These are phyloP conservation scores for Tenthredo amoena DNA, from an alignment of 2,888 invertebrate genomes.

Conservation along the genomic window DNA sequence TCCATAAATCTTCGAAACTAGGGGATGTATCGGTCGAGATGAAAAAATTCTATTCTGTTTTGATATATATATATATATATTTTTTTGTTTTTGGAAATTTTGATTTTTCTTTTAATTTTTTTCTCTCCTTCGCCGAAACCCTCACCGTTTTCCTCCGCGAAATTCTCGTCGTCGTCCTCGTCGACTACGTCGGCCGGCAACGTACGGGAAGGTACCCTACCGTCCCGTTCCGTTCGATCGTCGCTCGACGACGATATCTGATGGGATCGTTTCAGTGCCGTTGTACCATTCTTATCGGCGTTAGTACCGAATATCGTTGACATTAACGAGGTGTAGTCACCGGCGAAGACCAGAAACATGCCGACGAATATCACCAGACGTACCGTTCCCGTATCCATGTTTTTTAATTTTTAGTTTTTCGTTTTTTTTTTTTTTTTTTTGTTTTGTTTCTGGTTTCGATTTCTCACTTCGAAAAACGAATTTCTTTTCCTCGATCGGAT, in stretches of 20 bases:
- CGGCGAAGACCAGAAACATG: slow-evolving; percentile 80
- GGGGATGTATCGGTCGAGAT: too few relatives aligned
- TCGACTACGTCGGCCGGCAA: slow-evolving; percentile 69
- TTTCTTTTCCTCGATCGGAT: not conserved
- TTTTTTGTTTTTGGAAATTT: too few relatives aligned
- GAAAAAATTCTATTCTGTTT: too few relatives aligned
- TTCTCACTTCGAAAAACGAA: not conserved
- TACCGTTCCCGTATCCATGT: slow-evolving; percentile 75
- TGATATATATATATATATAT: too few relatives aligned
- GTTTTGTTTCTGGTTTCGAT: not conserved
- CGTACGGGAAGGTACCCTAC: slow-evolving; percentile 58
- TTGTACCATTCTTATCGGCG: slow-evolving; percentile 69
- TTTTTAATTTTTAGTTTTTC: not conserved
- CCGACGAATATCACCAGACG: slow-evolving; percentile 80
- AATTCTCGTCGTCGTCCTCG: slow-evolving; percentile 64
- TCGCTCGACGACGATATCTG: slow-evolving; percentile 66
- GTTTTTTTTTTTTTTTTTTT: not conserved
- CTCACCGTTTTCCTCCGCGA: slow-evolving; percentile 58
- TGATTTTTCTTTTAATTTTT: too few relatives aligned
- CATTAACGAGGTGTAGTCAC: slow-evolving; percentile 80
- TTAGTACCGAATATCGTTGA: slow-evolving; percentile 78
- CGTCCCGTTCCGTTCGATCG: slow-evolving; percentile 69
- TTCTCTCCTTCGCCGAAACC: too few relatives aligned
- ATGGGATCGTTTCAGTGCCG: slow-evolving; percentile 59
- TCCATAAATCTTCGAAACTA: too few relatives aligned